phyloP scores from a whole-genome alignment of 2,888 invertebrate genomes.

The Lithophane socia region DNA sequence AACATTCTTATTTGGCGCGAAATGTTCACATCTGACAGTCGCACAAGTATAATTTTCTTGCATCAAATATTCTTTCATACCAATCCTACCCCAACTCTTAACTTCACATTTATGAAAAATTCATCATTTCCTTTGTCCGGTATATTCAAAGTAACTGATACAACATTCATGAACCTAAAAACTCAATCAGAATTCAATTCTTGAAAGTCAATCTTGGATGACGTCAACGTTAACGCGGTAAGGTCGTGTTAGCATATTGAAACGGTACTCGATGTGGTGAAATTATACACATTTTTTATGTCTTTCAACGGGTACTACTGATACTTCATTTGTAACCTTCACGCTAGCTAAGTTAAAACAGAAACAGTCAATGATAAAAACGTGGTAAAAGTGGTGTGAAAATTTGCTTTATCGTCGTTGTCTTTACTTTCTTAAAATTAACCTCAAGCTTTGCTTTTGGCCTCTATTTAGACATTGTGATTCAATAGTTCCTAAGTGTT shows the following conservation, averaged over 20 bases:
- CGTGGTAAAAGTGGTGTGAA: neutral
- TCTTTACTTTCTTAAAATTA: neutral
- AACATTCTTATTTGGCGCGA: too few relatives aligned
- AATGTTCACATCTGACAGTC: neutral
- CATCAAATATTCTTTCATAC: neutral
- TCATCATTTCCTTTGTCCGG: neutral
- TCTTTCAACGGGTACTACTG: constrained; percentile 9
- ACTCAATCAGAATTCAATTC: constrained; percentile 40
- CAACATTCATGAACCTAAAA: constrained; percentile 39
- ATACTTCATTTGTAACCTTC: neutral
- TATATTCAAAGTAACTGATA: constrained; percentile 14
- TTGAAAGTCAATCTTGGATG: constrained; percentile 23
- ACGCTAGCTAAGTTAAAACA: too few relatives aligned
- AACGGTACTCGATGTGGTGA: constrained; percentile 8
- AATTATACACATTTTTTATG: constrained; percentile 9
- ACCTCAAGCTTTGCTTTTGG: neutral
- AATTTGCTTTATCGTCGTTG: constrained; percentile 3
- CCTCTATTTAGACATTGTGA: constrained; percentile 4
- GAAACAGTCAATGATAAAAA: neutral
- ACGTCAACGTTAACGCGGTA: constrained; percentile 14
- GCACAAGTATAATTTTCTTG: neutral
- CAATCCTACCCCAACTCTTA: neutral
- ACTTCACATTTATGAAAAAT: neutral
- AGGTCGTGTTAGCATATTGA: constrained; percentile 26
- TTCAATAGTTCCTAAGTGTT: neutral